Percentiles rank a stretch among this genome's conserved stretches.
phyloP scores from a whole-genome alignment of 2,113 vertebrate genomes.

The Myiagra hebetior region DNA sequence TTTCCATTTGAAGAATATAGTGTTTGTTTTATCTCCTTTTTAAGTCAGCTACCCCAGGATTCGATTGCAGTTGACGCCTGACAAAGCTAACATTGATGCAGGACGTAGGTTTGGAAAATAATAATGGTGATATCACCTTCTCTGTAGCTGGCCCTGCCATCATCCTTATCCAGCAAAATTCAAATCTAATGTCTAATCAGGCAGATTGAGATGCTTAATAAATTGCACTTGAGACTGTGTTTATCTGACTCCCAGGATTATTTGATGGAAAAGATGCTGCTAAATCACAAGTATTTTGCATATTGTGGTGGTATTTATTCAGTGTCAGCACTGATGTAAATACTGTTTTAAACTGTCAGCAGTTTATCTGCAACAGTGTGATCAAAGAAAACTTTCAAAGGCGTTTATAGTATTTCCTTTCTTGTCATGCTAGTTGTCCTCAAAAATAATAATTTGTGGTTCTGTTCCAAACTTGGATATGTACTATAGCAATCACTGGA shows the following conservation, averaged over 20 bases:
- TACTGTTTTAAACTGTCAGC: not conserved
- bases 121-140: not conserved
- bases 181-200: not conserved
- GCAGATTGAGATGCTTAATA: not conserved
- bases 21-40: not conserved
- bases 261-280: not conserved
- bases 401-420: not conserved
- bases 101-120: not conserved
- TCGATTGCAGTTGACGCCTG: not conserved
- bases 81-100: not conserved
- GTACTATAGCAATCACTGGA: not conserved
- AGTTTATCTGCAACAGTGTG: not conserved
- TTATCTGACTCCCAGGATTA: not conserved
- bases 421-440: not conserved
- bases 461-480: not conserved
- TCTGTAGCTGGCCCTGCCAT: not conserved
- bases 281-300: not conserved
- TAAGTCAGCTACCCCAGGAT: not conserved
- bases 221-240: not conserved
- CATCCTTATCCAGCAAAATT: not conserved
- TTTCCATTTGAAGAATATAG: not conserved
- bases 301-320: not conserved
- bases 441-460: not conserved
- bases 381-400: not conserved
- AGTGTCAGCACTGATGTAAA: not conserved